These are phyloP conservation scores for Ispidina lecontei DNA, from an alignment of 2,797 vertebrate species.

Conservation along the genomic window DNA sequence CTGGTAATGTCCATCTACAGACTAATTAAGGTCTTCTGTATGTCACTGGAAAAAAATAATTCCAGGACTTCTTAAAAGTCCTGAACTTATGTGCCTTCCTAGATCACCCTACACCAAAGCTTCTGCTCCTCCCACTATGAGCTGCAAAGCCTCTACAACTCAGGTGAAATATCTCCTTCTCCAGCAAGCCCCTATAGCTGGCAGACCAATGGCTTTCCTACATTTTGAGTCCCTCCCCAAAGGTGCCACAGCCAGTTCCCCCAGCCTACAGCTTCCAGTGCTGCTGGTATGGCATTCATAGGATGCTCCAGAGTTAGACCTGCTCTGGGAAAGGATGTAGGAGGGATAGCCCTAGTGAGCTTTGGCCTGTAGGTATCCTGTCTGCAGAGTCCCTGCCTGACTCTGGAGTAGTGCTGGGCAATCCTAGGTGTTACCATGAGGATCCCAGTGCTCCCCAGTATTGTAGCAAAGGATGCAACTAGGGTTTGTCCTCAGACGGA, in stretches of 20 bases:
- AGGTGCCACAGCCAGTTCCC: neutral
- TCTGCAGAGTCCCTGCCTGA: neutral
- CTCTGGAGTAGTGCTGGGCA: neutral
- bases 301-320: neutral
- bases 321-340: neutral
- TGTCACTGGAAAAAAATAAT: neutral
- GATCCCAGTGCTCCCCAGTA: neutral
- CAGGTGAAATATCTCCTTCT: neutral
- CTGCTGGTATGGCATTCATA: neutral
- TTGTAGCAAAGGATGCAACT: neutral
- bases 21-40: neutral
- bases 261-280: neutral
- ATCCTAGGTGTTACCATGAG: neutral
- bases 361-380: neutral
- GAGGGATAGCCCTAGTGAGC: neutral
- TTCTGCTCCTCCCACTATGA: neutral
- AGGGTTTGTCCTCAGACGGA: neutral
- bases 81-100: neutral
- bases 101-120: neutral
- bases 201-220: neutral
- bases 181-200: neutral
- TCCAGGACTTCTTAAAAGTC: neutral
- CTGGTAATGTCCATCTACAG: neutral
- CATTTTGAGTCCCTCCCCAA: neutral
- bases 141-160: neutral